Base-by-base conservation (phyloP, 2,797 vertebrate genomes). In the Salarias fasciatus region DNA sequence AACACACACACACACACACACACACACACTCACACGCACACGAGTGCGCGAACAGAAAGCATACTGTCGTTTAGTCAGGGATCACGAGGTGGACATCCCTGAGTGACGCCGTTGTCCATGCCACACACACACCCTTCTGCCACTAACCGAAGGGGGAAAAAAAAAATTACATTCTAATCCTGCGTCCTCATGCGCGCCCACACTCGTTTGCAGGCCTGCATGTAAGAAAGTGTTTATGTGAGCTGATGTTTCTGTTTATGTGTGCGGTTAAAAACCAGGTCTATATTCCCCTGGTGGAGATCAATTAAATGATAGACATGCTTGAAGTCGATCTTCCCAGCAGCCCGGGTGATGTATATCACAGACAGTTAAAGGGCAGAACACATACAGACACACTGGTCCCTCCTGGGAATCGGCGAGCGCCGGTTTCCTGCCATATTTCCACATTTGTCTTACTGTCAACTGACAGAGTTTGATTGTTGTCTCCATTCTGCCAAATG, bases 281-380 rank as follows among this genome's bases (percentile, higher is more conserved):
- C 40, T 53, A 73, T 75, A 47, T 66, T 53, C 12, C 45, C 64
- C 54, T 13, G n/a, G 30, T 57, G 66, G 53, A 85, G 85, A 88
- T 86, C 85, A 80, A 86, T 88, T 81, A 86, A 86, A 82, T 84
- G 83, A 88, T 85, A 86, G 63, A 38, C 46, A 69, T 63, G 64
- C 57, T 58, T 12, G 30, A 42, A 75, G 61, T 61, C 61, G 57
- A 56, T 79, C 69, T 53, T 35, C 60, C 50, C 65, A 60, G 36
- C 51, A 59, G 37, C 40, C 35, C 49, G 49, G 65, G 13, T 0
- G 2, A 72, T 53, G 18, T 63, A 45, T 63, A 52, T 78, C 43
- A 55, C 46, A 24, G 13, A 75, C 49, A 53, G 43, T 63, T 44
- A 37, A 60, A 63, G 38, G 9, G 6, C 24, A 44, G 11, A 29